Conservation (phyloP, 2,113 vertebrate species). For the Chaetops frenatus region DNA sequence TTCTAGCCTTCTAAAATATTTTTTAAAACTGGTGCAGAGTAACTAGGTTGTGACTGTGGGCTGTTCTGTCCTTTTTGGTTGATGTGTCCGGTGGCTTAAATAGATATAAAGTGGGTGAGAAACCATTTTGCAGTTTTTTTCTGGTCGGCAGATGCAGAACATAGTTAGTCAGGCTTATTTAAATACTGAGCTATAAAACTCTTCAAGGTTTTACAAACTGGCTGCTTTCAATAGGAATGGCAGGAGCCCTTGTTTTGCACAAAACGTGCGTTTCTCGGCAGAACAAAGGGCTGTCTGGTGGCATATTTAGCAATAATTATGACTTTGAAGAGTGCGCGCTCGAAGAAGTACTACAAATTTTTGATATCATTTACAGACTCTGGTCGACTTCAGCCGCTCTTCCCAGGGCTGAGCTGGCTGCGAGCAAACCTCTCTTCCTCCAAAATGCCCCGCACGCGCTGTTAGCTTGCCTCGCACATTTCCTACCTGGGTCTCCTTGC, state of each 20-base stretch:
- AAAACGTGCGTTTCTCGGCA: not conserved
- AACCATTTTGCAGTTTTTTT: not conserved
- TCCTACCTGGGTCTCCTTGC: slow-evolving; percentile 12
- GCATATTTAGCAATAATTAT: not conserved
- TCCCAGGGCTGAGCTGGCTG: not conserved
- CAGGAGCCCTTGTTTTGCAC: not conserved
- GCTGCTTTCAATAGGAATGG: not conserved
- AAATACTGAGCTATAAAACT: not conserved
- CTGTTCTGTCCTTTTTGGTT: not conserved
- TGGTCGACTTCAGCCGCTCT: not conserved
- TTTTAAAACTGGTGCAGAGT: not conserved
- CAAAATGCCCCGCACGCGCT: not conserved
- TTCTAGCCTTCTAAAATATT: slow-evolving; percentile 41
- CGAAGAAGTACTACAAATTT: not conserved
- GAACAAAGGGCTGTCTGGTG: not conserved
- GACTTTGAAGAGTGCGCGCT: not conserved
- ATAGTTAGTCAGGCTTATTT: slow-evolving; percentile 22
- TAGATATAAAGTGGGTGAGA: not conserved
- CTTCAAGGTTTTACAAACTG: not conserved
- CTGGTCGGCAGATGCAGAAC: not conserved
- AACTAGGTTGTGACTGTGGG: not conserved
- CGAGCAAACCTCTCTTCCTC: not conserved
- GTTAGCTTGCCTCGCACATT: not conserved
- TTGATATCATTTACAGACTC: not conserved
- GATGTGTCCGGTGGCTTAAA: not conserved